These are phyloP conservation scores for Burhinus oedicnemus DNA, from an alignment of 2,113 vertebrate genomes.

Conservation along the genomic window DNA sequence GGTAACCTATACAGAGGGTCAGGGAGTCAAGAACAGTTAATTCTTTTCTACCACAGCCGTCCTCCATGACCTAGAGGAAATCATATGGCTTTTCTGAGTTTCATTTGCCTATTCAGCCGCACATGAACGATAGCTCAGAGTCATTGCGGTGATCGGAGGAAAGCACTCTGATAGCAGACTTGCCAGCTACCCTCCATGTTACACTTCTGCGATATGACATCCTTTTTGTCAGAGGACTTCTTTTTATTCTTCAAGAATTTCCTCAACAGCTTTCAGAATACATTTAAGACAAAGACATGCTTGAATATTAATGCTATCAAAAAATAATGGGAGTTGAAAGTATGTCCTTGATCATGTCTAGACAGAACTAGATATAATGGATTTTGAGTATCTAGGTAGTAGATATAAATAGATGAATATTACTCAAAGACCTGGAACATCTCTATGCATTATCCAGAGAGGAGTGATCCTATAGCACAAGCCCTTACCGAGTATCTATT, in stretches of 20 bases:
- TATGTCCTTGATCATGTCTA: slow-evolving; percentile 54
- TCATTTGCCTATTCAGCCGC: not conserved
- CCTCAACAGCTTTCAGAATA: slow-evolving; percentile 33
- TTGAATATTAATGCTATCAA: slow-evolving; percentile 30
- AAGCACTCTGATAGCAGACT: not conserved
- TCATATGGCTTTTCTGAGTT: not conserved
- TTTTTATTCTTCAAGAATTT: slow-evolving; percentile 1
- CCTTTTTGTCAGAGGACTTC: not conserved
- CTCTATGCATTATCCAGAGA: not conserved
- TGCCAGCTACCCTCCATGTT: not conserved
- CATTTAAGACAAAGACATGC: slow-evolving; percentile 21
- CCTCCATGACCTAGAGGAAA: not conserved
- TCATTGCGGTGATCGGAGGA: not conserved
- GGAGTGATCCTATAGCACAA: not conserved
- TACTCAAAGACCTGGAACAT: not conserved
- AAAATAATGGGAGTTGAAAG: slow-evolving; percentile 46
- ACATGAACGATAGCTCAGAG: not conserved
- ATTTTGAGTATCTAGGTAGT: slow-evolving; percentile 40
- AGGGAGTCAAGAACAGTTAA: not conserved
- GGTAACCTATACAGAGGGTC: not conserved
- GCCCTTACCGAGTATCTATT: not conserved
- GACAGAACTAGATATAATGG: slow-evolving; percentile 40
- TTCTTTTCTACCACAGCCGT: not conserved
- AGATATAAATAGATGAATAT: slow-evolving; percentile 51
- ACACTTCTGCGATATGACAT: not conserved